Conservation (phyloP, 1,140 invertebrate genomes). For the Pseudomyrmex flavicornis region DNA sequence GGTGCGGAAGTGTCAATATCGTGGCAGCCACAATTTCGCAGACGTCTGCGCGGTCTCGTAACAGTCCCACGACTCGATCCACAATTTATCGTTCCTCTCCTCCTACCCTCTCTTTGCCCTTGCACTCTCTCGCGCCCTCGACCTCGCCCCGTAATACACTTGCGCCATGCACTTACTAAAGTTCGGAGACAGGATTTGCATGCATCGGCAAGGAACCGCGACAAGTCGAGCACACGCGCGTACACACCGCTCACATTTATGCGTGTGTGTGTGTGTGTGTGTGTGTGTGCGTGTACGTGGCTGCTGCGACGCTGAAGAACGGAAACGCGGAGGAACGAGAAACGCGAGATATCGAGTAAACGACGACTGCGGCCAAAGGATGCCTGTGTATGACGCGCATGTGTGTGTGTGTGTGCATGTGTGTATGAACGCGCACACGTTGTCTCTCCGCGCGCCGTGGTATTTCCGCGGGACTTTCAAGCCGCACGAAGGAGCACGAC, state of each 20-base stretch:
- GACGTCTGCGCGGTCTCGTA: slow-evolving; percentile 57
- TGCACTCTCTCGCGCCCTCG: not conserved
- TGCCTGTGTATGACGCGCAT: slow-evolving; percentile 1
- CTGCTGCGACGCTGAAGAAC: not conserved
- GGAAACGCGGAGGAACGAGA: slow-evolving; percentile 13
- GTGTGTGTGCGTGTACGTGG: slow-evolving; percentile 15
- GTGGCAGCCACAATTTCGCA: slow-evolving; percentile 65
- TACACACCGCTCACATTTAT: not conserved
- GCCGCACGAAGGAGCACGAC: slow-evolving; percentile 44
- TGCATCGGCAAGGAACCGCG: slow-evolving; percentile 58
- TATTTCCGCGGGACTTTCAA: slow-evolving; percentile 39
- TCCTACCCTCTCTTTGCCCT: not conserved
- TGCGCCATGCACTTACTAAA: slow-evolving; percentile 68
- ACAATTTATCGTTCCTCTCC: slow-evolving; percentile 66
- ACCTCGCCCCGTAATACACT: slow-evolving; percentile 63
- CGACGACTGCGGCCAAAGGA: slow-evolving; percentile 46
- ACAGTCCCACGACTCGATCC: slow-evolving; percentile 69
- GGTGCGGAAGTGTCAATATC: slow-evolving; percentile 54
- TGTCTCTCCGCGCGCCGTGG: not conserved
- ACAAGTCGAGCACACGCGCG: slow-evolving; percentile 32
- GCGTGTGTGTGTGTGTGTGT: not conserved
- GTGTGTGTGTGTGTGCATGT: not conserved
- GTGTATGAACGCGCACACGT: not conserved
- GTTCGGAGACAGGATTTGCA: slow-evolving; percentile 73
- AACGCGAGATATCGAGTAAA: slow-evolving; percentile 61